Conservation (phyloP, 2,113 vertebrate genomes). For the Gymnogyps californianus region DNA sequence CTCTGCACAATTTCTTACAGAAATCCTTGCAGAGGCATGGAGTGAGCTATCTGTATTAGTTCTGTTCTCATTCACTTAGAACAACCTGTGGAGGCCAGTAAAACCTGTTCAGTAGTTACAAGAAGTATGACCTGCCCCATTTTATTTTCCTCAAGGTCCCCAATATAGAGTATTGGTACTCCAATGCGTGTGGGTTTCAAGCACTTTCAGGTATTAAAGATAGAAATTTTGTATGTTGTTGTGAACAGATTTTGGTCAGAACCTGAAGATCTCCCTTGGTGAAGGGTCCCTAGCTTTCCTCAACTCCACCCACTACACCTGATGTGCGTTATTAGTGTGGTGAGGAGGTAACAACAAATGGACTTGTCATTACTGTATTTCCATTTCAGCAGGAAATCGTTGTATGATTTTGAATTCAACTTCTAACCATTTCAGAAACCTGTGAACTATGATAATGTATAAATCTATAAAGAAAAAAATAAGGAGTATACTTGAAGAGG, state of each 20-base stretch:
- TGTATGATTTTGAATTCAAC: not conserved
- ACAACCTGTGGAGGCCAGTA: not conserved
- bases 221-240: not conserved
- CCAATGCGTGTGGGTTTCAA: not conserved
- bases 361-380: not conserved
- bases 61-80: not conserved
- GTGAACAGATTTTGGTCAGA: not conserved
- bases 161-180: not conserved
- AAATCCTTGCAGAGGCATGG: not conserved
- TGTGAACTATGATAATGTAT: not conserved
- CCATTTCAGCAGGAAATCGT: not conserved
- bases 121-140: not conserved
- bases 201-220: not conserved
- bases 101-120: not conserved
- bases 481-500: not conserved
- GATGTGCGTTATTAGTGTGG: not conserved
- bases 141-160: not conserved
- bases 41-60: not conserved
- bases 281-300: not conserved
- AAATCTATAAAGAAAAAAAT: not conserved
- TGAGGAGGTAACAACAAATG: not conserved
- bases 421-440: not conserved
- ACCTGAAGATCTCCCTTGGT: not conserved
- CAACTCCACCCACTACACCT: not conserved
- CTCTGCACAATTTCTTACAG: not conserved